These are phyloP conservation scores for Mamestra brassicae DNA, from an alignment of 2,888 invertebrate species.

Conservation along the genomic window DNA sequence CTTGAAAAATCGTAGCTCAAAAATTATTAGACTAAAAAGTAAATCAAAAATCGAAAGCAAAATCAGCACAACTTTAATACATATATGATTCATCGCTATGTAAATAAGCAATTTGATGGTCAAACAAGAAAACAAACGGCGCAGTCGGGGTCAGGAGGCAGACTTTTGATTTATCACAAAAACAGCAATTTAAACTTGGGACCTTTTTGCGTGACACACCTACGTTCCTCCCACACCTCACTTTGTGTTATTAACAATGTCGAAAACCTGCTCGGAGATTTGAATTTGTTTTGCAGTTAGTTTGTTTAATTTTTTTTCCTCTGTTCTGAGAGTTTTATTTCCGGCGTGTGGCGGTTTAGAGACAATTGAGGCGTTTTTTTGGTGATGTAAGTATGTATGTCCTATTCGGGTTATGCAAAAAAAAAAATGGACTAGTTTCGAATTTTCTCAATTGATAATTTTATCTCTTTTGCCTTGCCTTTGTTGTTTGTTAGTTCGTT, in stretches of 20 bases:
- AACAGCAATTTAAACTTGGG: conserved; percentile 71
- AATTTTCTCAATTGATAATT: background rate
- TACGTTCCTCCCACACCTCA: conserved; percentile 67
- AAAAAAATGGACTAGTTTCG: background rate
- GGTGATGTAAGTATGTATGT: background rate
- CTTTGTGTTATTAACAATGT: conserved; percentile 73
- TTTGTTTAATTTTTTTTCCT: conserved; percentile 50
- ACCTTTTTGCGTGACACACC: conserved; percentile 77
- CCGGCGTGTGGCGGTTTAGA: conserved; percentile 41
- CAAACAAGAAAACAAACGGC: conserved; percentile 65
- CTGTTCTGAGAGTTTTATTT: conserved; percentile 52
- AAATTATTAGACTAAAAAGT: no score
- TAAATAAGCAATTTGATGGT: conserved; percentile 73
- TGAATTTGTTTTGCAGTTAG: conserved; percentile 68
- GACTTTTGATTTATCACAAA: conserved; percentile 77
- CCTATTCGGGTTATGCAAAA: background rate
- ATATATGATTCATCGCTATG: conserved; percentile 69
- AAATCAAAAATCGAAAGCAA: conserved; percentile 40
- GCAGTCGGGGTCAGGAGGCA: conserved; percentile 62
- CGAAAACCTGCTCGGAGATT: conserved; percentile 72
- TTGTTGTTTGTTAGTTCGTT: background rate
- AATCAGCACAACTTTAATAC: conserved; percentile 53
- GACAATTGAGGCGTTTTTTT: conserved; percentile 1
- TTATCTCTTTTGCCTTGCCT: no score
- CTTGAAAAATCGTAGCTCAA: no score